phyloP scores from a whole-genome alignment of 1,140 invertebrate genomes.

The Stegodyphus mimosarum region DNA sequence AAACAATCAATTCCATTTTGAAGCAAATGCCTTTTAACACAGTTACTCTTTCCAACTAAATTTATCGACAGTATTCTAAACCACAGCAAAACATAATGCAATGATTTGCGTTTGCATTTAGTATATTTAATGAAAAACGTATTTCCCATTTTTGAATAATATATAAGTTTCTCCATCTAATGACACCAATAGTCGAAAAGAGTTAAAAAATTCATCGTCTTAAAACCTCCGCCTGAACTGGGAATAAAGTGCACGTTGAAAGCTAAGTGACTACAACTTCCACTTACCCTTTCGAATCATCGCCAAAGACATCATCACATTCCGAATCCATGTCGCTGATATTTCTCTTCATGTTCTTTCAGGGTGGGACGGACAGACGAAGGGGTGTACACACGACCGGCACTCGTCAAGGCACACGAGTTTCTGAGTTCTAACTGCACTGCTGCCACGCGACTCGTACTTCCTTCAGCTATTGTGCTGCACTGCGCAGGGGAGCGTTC shows the following conservation, averaged over 20 bases:
- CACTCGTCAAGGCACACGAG: slow-evolving; percentile 22
- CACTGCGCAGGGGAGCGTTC: not conserved
- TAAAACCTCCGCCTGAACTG: not conserved
- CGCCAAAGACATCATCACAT: slow-evolving; percentile 68
- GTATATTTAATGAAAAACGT: not conserved
- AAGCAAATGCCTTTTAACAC: too few relatives aligned
- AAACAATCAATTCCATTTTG: too few relatives aligned
- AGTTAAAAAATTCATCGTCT: too few relatives aligned
- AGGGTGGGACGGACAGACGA: not conserved
- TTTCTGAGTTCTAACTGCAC: not conserved
- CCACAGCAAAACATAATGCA: too few relatives aligned
- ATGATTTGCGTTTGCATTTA: too few relatives aligned
- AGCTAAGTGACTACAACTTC: not conserved
- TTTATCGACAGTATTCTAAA: too few relatives aligned
- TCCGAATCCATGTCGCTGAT: slow-evolving; percentile 69
- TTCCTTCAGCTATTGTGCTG: slow-evolving; percentile 25
- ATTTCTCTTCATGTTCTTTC: slow-evolving; percentile 68
- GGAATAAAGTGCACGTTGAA: not conserved
- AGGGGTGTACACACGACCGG: slow-evolving; percentile 11
- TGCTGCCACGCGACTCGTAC: slow-evolving; percentile 23
- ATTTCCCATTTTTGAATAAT: not conserved
- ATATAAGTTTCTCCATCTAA: too few relatives aligned
- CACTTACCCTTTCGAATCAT: slow-evolving; percentile 69
- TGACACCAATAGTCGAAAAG: too few relatives aligned
- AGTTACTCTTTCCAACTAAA: too few relatives aligned